phyloP scores from a whole-genome alignment of 2,113 vertebrate genomes.

The Passer domesticus region DNA sequence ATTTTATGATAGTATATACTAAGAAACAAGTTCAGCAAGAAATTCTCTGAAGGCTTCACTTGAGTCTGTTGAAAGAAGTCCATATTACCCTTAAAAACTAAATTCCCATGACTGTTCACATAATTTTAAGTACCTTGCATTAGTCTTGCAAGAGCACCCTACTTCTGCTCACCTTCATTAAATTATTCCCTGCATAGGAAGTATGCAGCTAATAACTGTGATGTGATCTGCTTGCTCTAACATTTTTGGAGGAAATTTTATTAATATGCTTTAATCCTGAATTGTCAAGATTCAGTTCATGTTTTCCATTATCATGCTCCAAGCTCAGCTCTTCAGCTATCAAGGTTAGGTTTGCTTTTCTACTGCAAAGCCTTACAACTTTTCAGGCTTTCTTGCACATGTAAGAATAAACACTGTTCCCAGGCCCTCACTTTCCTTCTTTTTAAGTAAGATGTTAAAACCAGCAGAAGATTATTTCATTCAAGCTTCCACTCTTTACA shows the following conservation, averaged over 20 bases:
- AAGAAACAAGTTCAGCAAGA: background rate
- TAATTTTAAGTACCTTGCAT: background rate
- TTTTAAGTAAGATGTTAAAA: background rate
- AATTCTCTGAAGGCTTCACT: background rate
- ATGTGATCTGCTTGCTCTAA: background rate
- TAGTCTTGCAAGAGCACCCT: background rate
- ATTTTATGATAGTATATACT: background rate
- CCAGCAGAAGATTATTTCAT: background rate
- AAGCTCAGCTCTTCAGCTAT: background rate
- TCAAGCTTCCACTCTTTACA: background rate
- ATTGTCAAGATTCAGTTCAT: background rate
- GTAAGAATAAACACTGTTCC: background rate
- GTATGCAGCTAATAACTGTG: background rate
- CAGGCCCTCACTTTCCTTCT: background rate
- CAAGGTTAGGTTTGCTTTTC: background rate
- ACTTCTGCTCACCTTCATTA: background rate
- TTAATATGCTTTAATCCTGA: background rate
- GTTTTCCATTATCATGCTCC: background rate
- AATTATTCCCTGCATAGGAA: background rate
- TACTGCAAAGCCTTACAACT: background rate
- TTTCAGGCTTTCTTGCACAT: background rate
- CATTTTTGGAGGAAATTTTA: background rate
- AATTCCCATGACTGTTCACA: background rate
- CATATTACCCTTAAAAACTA: background rate
- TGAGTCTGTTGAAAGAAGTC: background rate